phyloP scores from a whole-genome alignment of 1,140 invertebrate species.

The Paracyclopina nana region DNA sequence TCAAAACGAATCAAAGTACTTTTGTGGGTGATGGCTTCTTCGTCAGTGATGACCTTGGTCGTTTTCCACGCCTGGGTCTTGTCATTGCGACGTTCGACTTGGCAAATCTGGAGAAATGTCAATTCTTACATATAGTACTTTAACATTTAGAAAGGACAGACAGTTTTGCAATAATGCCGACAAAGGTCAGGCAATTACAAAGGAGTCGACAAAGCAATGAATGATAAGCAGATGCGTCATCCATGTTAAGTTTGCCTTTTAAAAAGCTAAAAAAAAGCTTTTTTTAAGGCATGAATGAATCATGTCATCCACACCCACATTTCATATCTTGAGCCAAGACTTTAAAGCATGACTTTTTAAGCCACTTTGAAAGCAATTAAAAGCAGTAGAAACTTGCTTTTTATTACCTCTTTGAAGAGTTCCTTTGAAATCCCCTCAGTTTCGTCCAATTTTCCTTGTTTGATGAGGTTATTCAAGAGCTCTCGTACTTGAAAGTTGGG shows the following conservation, averaged over 20 bases:
- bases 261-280: too few species aligned
- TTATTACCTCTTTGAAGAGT: constrained; percentile 13
- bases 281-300: too few species aligned
- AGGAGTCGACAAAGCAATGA: background rate
- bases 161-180: too few species aligned
- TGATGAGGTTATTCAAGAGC: constrained; percentile 50
- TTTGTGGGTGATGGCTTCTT: constrained; percentile 13
- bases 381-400: too few species aligned
- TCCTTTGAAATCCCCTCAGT: constrained; percentile 5
- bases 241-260: too few species aligned
- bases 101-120: constrained; percentile 11
- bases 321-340: too few species aligned
- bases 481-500: constrained; percentile 76
- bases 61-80: constrained; percentile 7
- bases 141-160: too few species aligned
- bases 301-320: too few species aligned
- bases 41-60: constrained; percentile 8
- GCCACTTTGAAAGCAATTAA: too few species aligned
- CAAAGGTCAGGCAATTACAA: background rate
- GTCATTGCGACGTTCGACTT: background rate
- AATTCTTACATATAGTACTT: too few species aligned
- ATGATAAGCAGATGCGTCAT: too few species aligned
- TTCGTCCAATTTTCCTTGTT: background rate
- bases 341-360: too few species aligned
- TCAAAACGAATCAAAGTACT: background rate